Conservation (phyloP, 2,113 vertebrate species). For the Pitta sordida region DNA sequence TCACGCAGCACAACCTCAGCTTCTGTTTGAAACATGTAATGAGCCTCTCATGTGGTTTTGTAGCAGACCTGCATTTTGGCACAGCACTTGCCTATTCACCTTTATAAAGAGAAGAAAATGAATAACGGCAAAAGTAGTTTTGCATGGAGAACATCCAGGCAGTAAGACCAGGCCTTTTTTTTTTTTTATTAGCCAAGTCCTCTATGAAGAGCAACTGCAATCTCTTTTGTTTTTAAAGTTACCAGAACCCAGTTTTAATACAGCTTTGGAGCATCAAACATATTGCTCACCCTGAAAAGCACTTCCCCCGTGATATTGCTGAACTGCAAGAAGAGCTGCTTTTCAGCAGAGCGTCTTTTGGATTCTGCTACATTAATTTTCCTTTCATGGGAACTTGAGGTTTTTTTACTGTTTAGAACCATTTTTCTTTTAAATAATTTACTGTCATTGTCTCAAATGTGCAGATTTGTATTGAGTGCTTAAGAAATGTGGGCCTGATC, state of each 20-base stretch:
- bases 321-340: background rate
- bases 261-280: background rate
- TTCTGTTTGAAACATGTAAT: background rate
- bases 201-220: background rate
- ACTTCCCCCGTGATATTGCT: background rate
- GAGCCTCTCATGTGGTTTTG: constrained; percentile 21
- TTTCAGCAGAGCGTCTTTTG: background rate
- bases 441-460: background rate
- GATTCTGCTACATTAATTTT: background rate
- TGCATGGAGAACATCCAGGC: background rate
- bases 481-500: too few relatives aligned
- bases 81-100: constrained; percentile 8
- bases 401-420: background rate
- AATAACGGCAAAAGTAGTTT: constrained; percentile 14
- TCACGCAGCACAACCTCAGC: background rate
- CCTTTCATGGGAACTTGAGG: background rate
- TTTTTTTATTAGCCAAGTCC: background rate
- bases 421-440: background rate
- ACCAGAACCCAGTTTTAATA: background rate
- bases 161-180: background rate
- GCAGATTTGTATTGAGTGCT: background rate
- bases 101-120: background rate
- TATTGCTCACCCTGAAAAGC: background rate
- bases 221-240: background rate
- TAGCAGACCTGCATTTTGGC: constrained; percentile 18